Evolutionary conservation across 2,113 vertebrate species (phyloP).

Genomic region (Serinus canaria): DNA sequence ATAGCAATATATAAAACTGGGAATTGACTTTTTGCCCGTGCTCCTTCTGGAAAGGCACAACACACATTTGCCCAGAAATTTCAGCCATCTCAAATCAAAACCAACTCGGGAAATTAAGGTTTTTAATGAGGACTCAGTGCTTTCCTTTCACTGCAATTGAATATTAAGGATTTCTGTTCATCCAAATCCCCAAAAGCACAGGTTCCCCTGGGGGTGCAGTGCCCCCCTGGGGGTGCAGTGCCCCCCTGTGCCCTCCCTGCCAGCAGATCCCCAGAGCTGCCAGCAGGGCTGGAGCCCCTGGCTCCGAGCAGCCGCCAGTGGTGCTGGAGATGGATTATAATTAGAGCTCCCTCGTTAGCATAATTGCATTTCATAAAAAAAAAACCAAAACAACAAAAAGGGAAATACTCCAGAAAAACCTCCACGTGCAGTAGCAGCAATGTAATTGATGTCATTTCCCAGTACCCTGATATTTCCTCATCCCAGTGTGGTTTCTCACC

Average conservation of each 20-base stretch:
- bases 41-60: not conserved
- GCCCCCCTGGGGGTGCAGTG: not conserved
- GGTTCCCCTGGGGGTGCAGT: not conserved
- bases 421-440: not conserved
- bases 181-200: not conserved
- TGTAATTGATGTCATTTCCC: accelerated
- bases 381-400: not conserved
- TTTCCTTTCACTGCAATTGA: not conserved
- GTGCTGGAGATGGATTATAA: not conserved
- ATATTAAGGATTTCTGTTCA: not conserved
- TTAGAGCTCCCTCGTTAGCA: slow-evolving; percentile 27
- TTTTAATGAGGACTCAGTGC: not conserved
- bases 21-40: not conserved
- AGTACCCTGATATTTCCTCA: not conserved
- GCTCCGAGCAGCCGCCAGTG: not conserved
- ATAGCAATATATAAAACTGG: not conserved
- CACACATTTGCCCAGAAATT: not conserved
- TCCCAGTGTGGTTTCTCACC: accelerated
- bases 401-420: not conserved
- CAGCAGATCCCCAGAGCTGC: not conserved
- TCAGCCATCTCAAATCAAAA: not conserved
- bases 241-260: not conserved
- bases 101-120: not conserved
- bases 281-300: not conserved
- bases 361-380: not conserved